Evolutionary conservation across 2,113 vertebrate species (phyloP).

Genomic region (Chloropsis hardwickii): DNA sequence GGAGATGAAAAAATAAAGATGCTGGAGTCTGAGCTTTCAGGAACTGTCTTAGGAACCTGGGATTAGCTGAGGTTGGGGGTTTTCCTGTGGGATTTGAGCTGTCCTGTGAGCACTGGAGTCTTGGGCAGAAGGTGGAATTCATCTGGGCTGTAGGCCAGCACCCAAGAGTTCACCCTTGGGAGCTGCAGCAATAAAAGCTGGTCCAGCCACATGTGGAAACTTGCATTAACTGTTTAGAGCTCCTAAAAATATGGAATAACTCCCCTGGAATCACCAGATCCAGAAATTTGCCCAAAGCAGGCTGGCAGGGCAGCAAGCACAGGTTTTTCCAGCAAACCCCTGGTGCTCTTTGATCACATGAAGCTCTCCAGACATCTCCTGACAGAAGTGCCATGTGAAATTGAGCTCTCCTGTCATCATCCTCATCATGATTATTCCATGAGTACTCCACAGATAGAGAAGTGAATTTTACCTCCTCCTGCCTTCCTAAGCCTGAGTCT

Average conservation of each 20-base stretch:
- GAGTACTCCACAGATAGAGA: background rate
- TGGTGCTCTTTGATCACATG: background rate
- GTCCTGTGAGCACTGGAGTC: background rate
- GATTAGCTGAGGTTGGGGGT: background rate
- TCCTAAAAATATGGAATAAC: background rate
- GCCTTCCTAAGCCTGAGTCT: background rate
- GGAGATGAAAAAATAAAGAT: slow-evolving; percentile 8
- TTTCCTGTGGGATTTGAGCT: background rate
- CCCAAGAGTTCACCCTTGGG: background rate
- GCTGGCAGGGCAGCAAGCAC: background rate
- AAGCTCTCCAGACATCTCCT: background rate
- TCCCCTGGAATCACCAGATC: background rate
- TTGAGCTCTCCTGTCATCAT: background rate
- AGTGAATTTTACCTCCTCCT: background rate
- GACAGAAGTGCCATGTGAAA: background rate
- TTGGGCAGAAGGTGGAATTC: background rate
- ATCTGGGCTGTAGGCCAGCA: background rate
- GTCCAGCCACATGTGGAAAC: background rate
- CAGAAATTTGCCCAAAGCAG: background rate
- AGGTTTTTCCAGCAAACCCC: background rate
- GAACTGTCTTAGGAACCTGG: background rate
- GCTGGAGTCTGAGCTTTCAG: background rate
- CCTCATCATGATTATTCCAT: background rate
- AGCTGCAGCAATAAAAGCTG: background rate
- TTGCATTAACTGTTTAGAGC: background rate